Evolutionary conservation across 2,113 vertebrate genomes (phyloP).

Genomic region (Pangasianodon gigas): DNA sequence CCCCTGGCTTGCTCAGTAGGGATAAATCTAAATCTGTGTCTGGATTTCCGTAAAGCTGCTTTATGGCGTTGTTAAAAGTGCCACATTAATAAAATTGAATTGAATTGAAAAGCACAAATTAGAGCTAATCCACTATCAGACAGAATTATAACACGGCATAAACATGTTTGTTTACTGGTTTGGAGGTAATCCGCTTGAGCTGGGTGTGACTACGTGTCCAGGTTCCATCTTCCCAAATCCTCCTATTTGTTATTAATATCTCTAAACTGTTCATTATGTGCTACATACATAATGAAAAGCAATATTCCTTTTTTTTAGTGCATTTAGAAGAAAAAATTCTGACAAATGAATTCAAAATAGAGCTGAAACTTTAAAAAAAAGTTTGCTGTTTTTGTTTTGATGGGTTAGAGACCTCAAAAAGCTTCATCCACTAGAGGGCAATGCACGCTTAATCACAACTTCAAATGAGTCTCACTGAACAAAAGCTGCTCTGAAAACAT

Average conservation of each 20-base stretch:
- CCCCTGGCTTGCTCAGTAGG: not conserved
- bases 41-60: not conserved
- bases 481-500: not conserved
- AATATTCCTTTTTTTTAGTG: not conserved
- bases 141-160: not conserved
- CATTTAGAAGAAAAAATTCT: not conserved
- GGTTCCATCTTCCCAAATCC: not conserved
- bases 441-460: not conserved
- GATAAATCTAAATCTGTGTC: not conserved
- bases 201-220: slow-evolving; percentile 3
- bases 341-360: not conserved
- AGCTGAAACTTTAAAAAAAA: not conserved
- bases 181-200: not conserved
- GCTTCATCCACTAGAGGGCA: slow-evolving; percentile 32
- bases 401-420: not conserved
- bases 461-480: not conserved
- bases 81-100: not conserved
- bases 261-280: not conserved
- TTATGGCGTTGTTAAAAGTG: not conserved
- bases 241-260: not conserved
- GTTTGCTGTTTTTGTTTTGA: not conserved
- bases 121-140: slow-evolving; percentile 17
- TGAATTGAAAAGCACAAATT: not conserved
- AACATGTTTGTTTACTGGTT: slow-evolving; percentile 19
- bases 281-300: not conserved